Percentiles rank a stretch among this genome's conserved stretches.
These are phyloP conservation scores for Alcedo quadribrachys DNA, from an alignment of 2,797 vertebrate species.

Conservation along the genomic window DNA sequence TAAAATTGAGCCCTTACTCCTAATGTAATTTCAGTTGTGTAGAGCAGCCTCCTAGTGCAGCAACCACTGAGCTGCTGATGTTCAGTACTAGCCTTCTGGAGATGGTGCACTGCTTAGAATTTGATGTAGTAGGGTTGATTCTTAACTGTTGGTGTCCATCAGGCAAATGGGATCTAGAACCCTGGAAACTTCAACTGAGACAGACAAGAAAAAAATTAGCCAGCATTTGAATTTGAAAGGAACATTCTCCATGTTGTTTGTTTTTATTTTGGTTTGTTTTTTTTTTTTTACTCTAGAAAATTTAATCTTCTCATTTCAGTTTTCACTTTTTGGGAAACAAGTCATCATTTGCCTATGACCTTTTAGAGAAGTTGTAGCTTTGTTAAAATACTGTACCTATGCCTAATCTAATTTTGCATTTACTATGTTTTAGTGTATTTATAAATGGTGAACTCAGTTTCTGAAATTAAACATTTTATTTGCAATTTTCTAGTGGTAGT, in stretches of 20 bases:
- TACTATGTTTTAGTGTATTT: conserved; percentile 84
- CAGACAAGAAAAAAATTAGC: conserved; percentile 34
- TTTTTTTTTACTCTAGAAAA: conserved; percentile 6
- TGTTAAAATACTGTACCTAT: conserved; percentile 79
- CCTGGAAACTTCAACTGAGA: conserved; percentile 39
- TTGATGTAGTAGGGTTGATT: conserved; percentile 62
- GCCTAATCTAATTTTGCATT: conserved; percentile 79
- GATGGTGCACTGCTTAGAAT: conserved; percentile 68
- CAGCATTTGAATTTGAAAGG: conserved; percentile 64
- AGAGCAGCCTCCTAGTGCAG: conserved; percentile 45
- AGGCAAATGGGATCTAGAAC: conserved; percentile 53
- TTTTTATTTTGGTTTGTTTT: background rate
- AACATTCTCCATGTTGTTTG: background rate
- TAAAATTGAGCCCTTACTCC: conserved; percentile 60
- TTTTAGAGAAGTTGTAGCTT: conserved; percentile 75
- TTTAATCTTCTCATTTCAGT: conserved; percentile 62
- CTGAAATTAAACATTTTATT: conserved; percentile 86
- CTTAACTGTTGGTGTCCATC: conserved; percentile 60
- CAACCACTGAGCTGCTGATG: conserved; percentile 30
- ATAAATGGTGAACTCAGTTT: conserved; percentile 83
- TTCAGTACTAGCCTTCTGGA: conserved; percentile 66
- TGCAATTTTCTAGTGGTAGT: conserved; percentile 79
- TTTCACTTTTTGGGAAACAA: conserved; percentile 62
- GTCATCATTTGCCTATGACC: conserved; percentile 70
- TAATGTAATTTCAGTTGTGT: conserved; percentile 24